Conservation (phyloP, 1,140 invertebrate genomes). For the Dendroctonus ponderosae region DNA sequence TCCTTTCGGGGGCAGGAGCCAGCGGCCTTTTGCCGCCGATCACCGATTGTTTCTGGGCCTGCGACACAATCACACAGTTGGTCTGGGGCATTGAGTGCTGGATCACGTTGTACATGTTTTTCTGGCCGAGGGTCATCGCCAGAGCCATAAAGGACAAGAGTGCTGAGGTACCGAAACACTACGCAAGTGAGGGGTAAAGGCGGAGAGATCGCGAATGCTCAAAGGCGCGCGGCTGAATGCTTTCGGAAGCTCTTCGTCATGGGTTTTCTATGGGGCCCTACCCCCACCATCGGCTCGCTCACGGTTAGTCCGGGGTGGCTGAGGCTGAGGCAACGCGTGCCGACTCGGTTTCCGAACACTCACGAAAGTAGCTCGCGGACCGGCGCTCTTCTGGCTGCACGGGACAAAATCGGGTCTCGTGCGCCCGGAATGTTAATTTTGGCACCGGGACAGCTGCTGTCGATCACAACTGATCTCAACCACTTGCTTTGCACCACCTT, state of each 20-base stretch:
- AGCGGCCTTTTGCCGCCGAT: slow-evolving; percentile 53
- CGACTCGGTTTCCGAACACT: slow-evolving; percentile 23
- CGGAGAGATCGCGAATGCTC: slow-evolving; percentile 38
- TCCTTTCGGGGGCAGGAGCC: slow-evolving; percentile 52
- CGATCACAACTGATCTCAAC: neutral
- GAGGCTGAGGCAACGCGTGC: slow-evolving; percentile 37
- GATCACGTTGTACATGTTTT: slow-evolving; percentile 50
- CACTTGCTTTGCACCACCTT: slow-evolving; percentile 9
- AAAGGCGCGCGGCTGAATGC: slow-evolving; percentile 39
- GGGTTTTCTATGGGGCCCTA: slow-evolving; percentile 31
- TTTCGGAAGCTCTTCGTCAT: slow-evolving; percentile 40
- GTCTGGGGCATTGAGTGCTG: slow-evolving; percentile 45
- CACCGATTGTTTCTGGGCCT: slow-evolving; percentile 52
- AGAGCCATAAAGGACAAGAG: slow-evolving; percentile 42
- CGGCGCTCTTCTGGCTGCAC: slow-evolving; percentile 25
- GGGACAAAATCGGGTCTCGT: slow-evolving; percentile 35
- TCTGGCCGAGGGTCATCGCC: slow-evolving; percentile 47
- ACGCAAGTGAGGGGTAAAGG: slow-evolving; percentile 31
- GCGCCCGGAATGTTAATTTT: slow-evolving; percentile 35
- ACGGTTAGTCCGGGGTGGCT: slow-evolving; percentile 13
- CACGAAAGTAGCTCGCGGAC: slow-evolving; percentile 19
- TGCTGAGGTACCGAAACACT: slow-evolving; percentile 17
- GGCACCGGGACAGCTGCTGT: slow-evolving; percentile 32
- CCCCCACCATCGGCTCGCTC: slow-evolving; percentile 35
- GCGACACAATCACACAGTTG: slow-evolving; percentile 59